Evolutionary conservation across 2,888 invertebrate species (phyloP).

Genomic region (Luperina testacea): DNA sequence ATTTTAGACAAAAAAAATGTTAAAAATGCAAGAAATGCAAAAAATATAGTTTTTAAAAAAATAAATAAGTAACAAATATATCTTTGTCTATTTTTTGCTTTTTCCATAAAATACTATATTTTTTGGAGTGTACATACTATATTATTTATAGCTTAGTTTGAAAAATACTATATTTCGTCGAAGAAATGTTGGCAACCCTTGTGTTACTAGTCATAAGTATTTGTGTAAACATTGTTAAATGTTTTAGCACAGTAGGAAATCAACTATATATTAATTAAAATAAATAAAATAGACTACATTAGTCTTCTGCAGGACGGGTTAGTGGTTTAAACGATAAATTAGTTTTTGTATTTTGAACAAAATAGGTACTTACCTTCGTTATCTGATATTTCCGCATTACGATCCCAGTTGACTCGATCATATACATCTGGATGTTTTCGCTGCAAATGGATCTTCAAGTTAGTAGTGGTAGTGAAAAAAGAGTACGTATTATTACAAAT

Average conservation of each 20-base stretch:
- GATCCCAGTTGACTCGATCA: constrained; percentile 7
- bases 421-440: constrained; percentile 27
- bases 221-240: neutral
- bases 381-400: neutral
- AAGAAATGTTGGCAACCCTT: no score
- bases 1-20: no score
- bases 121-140: no score
- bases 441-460: constrained; percentile 36
- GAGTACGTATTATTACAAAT: constrained; percentile 44
- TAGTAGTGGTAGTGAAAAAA: constrained; percentile 39
- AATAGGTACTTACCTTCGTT: constrained; percentile 40
- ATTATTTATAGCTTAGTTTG: no score
- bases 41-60: no score
- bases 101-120: no score
- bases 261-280: neutral
- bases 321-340: neutral
- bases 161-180: no score
- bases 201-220: neutral
- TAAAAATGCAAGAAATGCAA: no score
- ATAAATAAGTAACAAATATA: no score
- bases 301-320: neutral
- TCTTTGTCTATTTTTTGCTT: no score
- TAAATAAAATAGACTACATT: neutral
- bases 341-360: neutral
- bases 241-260: neutral